A percentile compares a stretch with the other conserved stretches of the same genome.
These are phyloP conservation scores for Enteromius argenteus DNA, from an alignment of 2,797 vertebrate genomes.

Conservation along the genomic window DNA sequence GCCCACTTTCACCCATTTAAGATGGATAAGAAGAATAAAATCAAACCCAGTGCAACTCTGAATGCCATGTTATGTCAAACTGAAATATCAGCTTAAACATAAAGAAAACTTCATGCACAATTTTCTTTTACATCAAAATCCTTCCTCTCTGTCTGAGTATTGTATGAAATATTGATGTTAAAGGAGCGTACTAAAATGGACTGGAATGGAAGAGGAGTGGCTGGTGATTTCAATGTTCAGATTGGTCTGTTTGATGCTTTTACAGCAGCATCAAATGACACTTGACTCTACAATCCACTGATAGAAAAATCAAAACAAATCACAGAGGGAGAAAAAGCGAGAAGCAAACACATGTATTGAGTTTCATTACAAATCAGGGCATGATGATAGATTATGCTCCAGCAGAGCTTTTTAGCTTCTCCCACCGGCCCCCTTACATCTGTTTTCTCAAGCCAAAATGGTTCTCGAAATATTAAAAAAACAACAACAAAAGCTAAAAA, in stretches of 20 bases:
- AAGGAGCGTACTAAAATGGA: constrained; percentile 6
- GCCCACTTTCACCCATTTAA: not conserved
- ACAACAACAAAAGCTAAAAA: constrained; percentile 10
- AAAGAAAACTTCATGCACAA: not conserved
- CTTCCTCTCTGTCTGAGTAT: not conserved
- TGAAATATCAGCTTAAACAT: not conserved
- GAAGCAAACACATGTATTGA: constrained; percentile 23
- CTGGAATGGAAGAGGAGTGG: not conserved
- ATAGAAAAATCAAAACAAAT: constrained; percentile 38
- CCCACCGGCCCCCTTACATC: not conserved
- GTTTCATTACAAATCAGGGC: constrained; percentile 28
- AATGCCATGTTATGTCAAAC: not conserved
- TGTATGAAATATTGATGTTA: constrained; percentile 1
- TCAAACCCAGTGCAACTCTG: not conserved
- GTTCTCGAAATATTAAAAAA: not conserved
- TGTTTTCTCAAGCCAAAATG: constrained; percentile 6
- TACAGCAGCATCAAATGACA: constrained; percentile 7
- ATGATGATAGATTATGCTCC: not conserved
- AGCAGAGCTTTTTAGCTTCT: constrained; percentile 22
- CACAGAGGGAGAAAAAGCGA: constrained; percentile 30
- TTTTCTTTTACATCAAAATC: not conserved
- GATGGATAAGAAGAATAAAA: not conserved
- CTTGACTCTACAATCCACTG: constrained; percentile 19
- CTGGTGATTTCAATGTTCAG: constrained; percentile 14
- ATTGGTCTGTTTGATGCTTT: constrained; percentile 28